A percentile compares a stretch with the other conserved stretches of the same genome.
phyloP scores from a whole-genome alignment of 2,113 vertebrate species.

The Hydrochoerus hydrochaeris region DNA sequence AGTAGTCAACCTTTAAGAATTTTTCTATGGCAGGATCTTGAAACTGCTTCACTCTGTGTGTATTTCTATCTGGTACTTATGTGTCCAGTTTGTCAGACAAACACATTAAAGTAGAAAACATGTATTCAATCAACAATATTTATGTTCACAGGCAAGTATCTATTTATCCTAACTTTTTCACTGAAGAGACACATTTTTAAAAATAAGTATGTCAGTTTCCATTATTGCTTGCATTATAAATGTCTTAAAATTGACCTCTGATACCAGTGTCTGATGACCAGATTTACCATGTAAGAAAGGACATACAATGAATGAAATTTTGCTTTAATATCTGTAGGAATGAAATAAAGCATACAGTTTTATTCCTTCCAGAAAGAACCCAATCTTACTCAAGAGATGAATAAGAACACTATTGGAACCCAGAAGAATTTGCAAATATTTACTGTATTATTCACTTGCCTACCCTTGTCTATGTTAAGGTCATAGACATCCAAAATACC shows the following conservation, averaged over 20 bases:
- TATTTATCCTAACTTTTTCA: neutral
- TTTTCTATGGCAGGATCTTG: neutral
- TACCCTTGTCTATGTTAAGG: neutral
- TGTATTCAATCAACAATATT: neutral
- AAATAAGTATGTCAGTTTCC: neutral
- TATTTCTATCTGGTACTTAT: neutral
- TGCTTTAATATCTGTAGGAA: neutral
- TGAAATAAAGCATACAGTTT: neutral
- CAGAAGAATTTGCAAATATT: neutral
- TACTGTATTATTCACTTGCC: neutral
- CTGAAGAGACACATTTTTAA: neutral
- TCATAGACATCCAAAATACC: neutral
- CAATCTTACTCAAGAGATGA: neutral
- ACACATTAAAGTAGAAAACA: neutral
- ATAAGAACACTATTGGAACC: neutral
- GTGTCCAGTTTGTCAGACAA: neutral
- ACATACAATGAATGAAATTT: neutral
- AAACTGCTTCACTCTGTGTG: neutral
- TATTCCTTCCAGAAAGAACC: neutral
- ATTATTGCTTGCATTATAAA: neutral
- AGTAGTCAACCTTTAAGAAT: neutral
- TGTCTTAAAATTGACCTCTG: neutral
- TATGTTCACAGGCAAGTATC: neutral
- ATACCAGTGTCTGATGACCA: neutral
- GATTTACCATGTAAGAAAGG: neutral